These are phyloP conservation scores for Porites evermanni DNA, from an alignment of 92 coral and sea anemone genomes.

Conservation along the genomic window DNA sequence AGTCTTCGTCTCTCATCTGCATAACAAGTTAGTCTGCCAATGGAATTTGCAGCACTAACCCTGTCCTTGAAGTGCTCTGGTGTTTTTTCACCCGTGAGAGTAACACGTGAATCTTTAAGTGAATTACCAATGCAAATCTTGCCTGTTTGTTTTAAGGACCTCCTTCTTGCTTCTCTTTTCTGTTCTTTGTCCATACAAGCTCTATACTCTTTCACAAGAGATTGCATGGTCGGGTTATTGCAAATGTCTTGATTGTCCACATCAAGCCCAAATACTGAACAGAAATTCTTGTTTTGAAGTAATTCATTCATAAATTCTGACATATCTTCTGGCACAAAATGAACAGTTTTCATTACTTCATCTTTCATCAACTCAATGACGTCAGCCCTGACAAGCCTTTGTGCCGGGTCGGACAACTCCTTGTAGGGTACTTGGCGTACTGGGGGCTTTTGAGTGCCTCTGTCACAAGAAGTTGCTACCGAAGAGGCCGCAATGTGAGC, in stretches of 20 bases:
- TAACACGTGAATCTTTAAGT: neutral
- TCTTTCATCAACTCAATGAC: neutral
- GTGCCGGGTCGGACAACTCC: neutral
- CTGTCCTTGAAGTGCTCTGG: no score
- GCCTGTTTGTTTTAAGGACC: neutral
- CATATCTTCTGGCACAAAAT: neutral
- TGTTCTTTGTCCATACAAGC: neutral
- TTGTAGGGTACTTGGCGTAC: neutral
- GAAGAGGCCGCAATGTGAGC: no score
- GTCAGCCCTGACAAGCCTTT: neutral
- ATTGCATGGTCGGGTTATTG: neutral
- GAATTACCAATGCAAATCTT: conserved; percentile 5
- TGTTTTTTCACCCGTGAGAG: no score
- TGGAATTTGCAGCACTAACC: no score
- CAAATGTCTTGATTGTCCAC: neutral
- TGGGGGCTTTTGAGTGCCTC: neutral
- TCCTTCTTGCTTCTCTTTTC: neutral
- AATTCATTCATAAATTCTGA: neutral
- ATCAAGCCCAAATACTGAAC: neutral
- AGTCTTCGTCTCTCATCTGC: no score
- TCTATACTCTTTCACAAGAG: conserved; percentile 20
- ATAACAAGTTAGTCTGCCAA: no score
- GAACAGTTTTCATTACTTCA: neutral
- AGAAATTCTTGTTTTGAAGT: neutral
- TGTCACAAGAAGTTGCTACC: no score